Evolutionary conservation across 2,113 vertebrate genomes (phyloP).

Genomic region (Apodemus speciosus): DNA sequence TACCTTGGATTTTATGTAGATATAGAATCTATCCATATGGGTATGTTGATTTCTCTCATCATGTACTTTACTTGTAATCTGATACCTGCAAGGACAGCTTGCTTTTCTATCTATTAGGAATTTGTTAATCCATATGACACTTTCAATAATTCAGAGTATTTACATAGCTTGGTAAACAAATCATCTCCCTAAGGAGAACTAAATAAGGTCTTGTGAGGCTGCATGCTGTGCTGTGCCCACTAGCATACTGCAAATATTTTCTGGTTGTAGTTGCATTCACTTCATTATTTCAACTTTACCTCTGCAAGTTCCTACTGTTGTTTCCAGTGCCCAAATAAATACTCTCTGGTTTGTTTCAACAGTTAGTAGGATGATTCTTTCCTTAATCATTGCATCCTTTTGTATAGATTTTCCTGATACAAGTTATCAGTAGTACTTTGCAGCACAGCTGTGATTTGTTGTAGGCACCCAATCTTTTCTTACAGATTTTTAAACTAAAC

Average conservation of each 20-base stretch:
- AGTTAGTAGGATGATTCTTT: not conserved
- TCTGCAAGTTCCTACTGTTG: not conserved
- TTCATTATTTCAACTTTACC: not conserved
- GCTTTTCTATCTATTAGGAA: not conserved
- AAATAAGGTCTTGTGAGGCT: not conserved
- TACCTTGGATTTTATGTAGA: not conserved
- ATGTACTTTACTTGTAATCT: not conserved
- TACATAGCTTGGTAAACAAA: not conserved
- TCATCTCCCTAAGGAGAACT: not conserved
- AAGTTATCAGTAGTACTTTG: slow-evolving; percentile 9
- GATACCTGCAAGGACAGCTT: not conserved
- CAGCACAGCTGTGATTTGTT: not conserved
- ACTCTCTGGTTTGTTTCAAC: not conserved
- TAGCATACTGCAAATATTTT: not conserved
- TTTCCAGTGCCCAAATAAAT: not conserved
- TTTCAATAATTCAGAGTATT: not conserved
- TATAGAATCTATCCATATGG: not conserved
- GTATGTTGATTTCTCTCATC: not conserved
- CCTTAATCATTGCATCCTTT: not conserved
- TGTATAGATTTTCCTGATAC: not conserved
- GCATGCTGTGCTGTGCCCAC: not conserved
- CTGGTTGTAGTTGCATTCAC: not conserved
- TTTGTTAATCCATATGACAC: not conserved
- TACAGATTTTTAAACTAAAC: slow-evolving; percentile 18
- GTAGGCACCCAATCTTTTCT: not conserved